Conservation (phyloP, 2,797 vertebrate species). For the Molossus alvarezi region DNA sequence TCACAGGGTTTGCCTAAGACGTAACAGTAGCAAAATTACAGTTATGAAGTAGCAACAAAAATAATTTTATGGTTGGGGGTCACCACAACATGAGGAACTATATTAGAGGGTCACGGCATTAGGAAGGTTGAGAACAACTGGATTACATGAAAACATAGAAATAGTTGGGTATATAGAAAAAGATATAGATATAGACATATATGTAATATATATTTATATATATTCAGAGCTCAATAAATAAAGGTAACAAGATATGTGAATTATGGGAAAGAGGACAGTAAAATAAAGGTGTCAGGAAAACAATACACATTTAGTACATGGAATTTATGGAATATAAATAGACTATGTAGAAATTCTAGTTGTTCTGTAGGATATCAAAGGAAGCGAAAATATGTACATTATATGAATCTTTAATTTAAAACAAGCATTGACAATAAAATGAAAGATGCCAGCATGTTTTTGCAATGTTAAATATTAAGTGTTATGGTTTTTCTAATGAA, state of each 20-base stretch:
- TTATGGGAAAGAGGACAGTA: conserved; percentile 1
- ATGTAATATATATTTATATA: too few species aligned
- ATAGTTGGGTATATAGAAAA: not conserved
- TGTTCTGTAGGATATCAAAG: conserved; percentile 24
- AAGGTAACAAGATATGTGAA: conserved; percentile 33
- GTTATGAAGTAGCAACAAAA: too few species aligned
- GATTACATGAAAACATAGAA: not conserved
- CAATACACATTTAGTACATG: conserved; percentile 53
- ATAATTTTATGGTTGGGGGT: too few species aligned
- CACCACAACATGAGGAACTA: too few species aligned
- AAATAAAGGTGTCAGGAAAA: conserved; percentile 53
- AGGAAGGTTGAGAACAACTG: not conserved
- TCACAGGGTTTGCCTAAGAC: too few species aligned
- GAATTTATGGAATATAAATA: conserved; percentile 46
- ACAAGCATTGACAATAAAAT: conserved; percentile 25
- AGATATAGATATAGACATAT: too few species aligned
- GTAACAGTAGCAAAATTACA: too few species aligned
- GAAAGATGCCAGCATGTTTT: not conserved
- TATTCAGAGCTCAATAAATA: conserved; percentile 6
- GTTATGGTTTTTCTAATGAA: conserved; percentile 32
- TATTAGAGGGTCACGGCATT: too few species aligned
- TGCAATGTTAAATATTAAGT: conserved; percentile 6
- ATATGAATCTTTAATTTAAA: conserved; percentile 41
- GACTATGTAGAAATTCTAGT: conserved; percentile 18
- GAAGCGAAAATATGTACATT: conserved; percentile 31